These are phyloP conservation scores for Limnephilus lunatus DNA, from an alignment of 2,888 invertebrate species.

Conservation along the genomic window DNA sequence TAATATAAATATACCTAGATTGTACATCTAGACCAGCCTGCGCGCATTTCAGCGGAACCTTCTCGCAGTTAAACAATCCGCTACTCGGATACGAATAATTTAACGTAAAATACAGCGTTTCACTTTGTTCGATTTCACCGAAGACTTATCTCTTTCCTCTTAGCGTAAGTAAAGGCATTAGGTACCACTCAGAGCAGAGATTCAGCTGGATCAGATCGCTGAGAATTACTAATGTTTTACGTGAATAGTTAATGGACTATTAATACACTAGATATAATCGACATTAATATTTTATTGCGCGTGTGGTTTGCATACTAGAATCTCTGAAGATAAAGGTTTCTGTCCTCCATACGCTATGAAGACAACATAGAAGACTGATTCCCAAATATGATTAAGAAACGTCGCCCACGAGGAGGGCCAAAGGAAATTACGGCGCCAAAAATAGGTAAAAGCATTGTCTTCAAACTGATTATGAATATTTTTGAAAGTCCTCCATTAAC, in stretches of 20 bases:
- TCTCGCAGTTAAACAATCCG: not conserved
- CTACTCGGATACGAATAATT: not conserved
- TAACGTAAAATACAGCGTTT: conserved; percentile 9
- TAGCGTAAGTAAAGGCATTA: not conserved
- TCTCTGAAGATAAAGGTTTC: not conserved
- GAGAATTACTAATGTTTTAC: not conserved
- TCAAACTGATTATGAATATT: too few species aligned
- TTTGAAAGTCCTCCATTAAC: too few species aligned
- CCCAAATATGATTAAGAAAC: not conserved
- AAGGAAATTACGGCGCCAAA: too few species aligned
- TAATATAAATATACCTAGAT: not conserved
- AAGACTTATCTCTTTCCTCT: not conserved
- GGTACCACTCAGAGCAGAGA: not conserved
- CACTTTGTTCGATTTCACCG: conserved; percentile 16
- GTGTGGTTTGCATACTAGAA: not conserved
- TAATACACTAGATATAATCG: not conserved
- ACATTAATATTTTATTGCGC: not conserved
- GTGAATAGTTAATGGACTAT: not conserved
- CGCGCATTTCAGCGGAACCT: not conserved
- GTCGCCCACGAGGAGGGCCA: too few species aligned
- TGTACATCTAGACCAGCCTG: not conserved
- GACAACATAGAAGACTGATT: not conserved
- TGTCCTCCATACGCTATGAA: not conserved
- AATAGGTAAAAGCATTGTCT: too few species aligned
- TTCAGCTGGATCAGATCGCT: not conserved